Base-by-base conservation (phyloP, 2,888 invertebrate species). In the Oxycera nigricornis region DNA sequence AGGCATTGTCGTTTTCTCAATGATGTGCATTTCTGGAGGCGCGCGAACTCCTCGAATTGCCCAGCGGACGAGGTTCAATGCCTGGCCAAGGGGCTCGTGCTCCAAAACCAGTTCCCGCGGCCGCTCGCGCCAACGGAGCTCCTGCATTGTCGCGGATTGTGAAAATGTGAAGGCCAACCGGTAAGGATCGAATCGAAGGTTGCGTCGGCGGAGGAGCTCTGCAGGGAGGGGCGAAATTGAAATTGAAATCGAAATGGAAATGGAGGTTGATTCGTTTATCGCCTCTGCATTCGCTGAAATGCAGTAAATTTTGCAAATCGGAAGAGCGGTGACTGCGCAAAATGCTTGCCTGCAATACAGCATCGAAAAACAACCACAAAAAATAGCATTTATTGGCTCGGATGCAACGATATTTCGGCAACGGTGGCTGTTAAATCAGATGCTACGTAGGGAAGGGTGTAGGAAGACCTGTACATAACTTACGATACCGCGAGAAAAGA, bases 131-230 rank as follows among this genome's bases (percentile, higher is more conserved):
- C 65, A 26, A 62, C 11, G 2, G 30, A 9, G 59, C 30, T 59
- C 41, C 28, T 28, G 65, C 39, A 39, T 65, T 41, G 65, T 65
- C 65, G 65, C 41, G 24, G 6, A 24, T n/a, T n/a, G n/a, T n/a
- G n/a, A n/a, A n/a, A n/a, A n/a, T n/a, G 3, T 30, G 39, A 26
- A 62, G 24, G 65, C 39, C 65, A 41, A 65, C 65, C 39, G 41
- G 65, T 65, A 65, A 65, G 65, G 65, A 65, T 65, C 65, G 7
- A 14, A 39, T 39, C 14, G 65, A 41, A 39, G 62, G 62, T 35
- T 31, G 65, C 41, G 65, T 22, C 35, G 65, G 41, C 39, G 65
- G 41, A 14, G 39, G 41, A 65, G 65, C 26, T 24, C 24, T 3
- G 30, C 55, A 1, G 6, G 1, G 28, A 28, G 26, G 65, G 39